Conservation (phyloP, 2,888 invertebrate species). For the Griposia aprilina region DNA sequence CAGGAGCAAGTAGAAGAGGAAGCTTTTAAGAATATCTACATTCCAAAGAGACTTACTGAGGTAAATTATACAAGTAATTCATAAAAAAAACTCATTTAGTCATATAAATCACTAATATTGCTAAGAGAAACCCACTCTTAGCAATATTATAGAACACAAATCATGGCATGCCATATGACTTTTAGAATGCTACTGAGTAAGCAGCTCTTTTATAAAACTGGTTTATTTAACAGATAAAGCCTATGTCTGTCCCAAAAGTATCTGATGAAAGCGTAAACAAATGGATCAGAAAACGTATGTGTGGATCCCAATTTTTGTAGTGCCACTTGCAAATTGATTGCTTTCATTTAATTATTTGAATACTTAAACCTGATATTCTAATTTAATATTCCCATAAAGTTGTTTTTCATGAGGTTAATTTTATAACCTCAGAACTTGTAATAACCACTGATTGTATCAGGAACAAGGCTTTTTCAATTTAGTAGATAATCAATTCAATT, state of each 20-base stretch:
- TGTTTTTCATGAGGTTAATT: no score
- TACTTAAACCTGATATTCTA: background rate
- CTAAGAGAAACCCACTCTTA: background rate
- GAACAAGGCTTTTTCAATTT: background rate
- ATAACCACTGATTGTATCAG: background rate
- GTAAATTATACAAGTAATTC: slow-evolving; percentile 83
- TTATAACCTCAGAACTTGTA: background rate
- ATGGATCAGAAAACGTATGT: background rate
- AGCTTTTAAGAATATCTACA: slow-evolving; percentile 98
- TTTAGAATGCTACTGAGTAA: background rate
- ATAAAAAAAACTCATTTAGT: background rate
- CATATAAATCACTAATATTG: background rate
- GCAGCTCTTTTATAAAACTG: background rate
- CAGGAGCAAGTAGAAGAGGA: slow-evolving; percentile 96
- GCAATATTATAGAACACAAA: background rate
- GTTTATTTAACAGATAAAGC: background rate
- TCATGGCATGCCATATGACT: background rate
- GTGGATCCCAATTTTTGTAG: background rate
- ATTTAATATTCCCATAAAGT: background rate
- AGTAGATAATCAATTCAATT: background rate
- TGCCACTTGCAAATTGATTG: background rate
- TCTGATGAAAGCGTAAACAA: background rate
- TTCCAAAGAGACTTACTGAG: slow-evolving; percentile 97
- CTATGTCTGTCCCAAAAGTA: background rate
- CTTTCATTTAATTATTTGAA: background rate